A percentile compares a stretch with the other conserved stretches of the same genome.
These are phyloP conservation scores for Uromys caudimaculatus DNA, from an alignment of 2,797 vertebrate genomes.

Conservation along the genomic window DNA sequence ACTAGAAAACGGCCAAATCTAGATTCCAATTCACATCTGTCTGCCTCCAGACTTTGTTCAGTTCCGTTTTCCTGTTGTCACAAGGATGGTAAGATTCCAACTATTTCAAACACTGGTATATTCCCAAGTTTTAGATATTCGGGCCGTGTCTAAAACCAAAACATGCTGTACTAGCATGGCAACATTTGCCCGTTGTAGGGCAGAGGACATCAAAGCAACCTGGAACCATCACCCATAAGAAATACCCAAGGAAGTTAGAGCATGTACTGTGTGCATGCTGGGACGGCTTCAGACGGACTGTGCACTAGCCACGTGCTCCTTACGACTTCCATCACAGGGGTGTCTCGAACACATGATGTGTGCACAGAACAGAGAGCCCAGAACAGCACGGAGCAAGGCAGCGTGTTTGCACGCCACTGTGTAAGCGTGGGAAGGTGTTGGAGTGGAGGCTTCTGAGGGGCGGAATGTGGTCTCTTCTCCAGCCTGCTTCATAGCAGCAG, in stretches of 20 bases:
- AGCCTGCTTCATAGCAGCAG: not conserved
- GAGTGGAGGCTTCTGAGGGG: not conserved
- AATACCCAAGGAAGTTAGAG: not conserved
- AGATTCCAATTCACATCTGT: constrained; percentile 2
- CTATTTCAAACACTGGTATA: not conserved
- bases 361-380: not conserved
- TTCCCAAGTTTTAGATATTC: constrained; percentile 42
- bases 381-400: not conserved
- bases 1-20: constrained; percentile 17
- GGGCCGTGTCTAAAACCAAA: not conserved
- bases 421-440: not conserved
- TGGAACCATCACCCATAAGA: not conserved
- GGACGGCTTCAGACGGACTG: not conserved
- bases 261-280: not conserved
- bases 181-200: not conserved
- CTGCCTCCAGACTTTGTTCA: constrained; percentile 7
- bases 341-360: not conserved
- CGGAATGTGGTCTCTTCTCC: not conserved
- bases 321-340: not conserved
- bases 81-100: not conserved
- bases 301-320: not conserved
- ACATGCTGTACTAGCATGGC: not conserved
- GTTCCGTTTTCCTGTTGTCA: not conserved
- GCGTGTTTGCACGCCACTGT: not conserved
- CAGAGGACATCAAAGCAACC: not conserved